Evolutionary conservation across 1,140 invertebrate species (phyloP).

Genomic region (Augochlora pura): DNA sequence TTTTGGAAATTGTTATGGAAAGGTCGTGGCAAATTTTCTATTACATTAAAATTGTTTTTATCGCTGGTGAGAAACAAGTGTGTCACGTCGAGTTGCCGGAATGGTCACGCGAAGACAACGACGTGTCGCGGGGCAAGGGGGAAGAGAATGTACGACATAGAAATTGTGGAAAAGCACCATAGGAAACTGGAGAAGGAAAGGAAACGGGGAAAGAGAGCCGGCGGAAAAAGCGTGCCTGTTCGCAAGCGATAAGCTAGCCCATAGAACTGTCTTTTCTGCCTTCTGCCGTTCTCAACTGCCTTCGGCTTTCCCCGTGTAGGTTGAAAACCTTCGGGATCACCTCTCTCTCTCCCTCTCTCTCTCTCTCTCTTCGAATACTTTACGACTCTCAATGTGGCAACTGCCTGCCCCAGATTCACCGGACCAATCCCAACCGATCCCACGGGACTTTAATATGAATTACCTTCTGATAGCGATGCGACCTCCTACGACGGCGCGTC

Average conservation of each 20-base stretch:
- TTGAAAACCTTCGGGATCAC: conserved; percentile 61
- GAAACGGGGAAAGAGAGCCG: conserved; percentile 54
- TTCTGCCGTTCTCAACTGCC: conserved; percentile 63
- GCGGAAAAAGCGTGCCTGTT: conserved; percentile 70
- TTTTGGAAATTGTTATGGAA: no score
- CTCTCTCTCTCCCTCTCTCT: conserved; percentile 6
- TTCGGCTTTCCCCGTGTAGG: conserved; percentile 52
- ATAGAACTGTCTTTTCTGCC: conserved; percentile 68
- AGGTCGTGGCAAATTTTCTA: no score
- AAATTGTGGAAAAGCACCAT: conserved; percentile 9
- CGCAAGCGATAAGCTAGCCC: conserved; percentile 70
- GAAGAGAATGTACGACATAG: conserved; percentile 49
- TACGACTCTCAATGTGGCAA: conserved; percentile 67
- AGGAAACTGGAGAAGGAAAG: conserved; percentile 22
- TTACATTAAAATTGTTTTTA: no score
- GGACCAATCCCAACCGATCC: conserved; percentile 67
- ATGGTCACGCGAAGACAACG: conserved; percentile 20
- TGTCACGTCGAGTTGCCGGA: not conserved
- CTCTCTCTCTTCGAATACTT: conserved; percentile 47
- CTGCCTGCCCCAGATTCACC: conserved; percentile 64
- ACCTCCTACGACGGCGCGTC: conserved; percentile 57
- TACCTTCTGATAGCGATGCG: conserved; percentile 62
- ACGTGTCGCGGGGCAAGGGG: conserved; percentile 3
- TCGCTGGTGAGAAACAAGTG: no score
- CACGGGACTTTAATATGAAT: conserved; percentile 72